Percentiles rank a stretch among this genome's conserved stretches.
Evolutionary conservation across 2,797 vertebrate genomes (phyloP).

Genomic region (Alauda arvensis): DNA sequence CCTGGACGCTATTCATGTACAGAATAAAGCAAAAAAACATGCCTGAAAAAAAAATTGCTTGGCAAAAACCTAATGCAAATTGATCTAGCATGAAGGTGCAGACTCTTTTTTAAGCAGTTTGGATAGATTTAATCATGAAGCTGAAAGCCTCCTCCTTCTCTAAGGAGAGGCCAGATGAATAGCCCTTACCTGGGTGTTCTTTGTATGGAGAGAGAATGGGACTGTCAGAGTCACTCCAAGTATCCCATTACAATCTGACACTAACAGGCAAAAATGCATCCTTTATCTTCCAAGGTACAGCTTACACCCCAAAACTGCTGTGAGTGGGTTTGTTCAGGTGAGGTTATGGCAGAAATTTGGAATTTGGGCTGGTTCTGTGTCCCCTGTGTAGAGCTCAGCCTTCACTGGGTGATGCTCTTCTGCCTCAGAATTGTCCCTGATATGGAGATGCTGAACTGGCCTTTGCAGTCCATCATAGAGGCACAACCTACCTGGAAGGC

Average conservation of each 20-base stretch:
- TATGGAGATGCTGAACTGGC: background rate
- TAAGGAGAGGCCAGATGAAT: background rate
- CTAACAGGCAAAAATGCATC: background rate
- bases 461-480: accelerated
- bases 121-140: constrained; percentile 3
- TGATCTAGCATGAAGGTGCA: constrained; percentile 25
- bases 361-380: background rate
- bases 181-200: background rate
- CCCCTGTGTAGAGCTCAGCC: background rate
- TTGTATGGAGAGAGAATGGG: background rate
- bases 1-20: constrained; percentile 61
- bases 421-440: background rate
- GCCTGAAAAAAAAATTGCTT: constrained; percentile 29
- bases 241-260: background rate
- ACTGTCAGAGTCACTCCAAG: background rate
- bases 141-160: background rate
- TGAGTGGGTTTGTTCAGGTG: background rate
- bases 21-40: constrained; percentile 56
- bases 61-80: constrained; percentile 40
- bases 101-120: constrained; percentile 9
- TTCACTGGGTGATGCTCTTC: accelerated
- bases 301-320: background rate
- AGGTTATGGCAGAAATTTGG: background rate
- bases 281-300: accelerated
- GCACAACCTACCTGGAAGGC: background rate